A percentile compares a stretch with the other conserved stretches of the same genome.
phyloP scores from a whole-genome alignment of 2,113 vertebrate species.

The Pseudorhombus dupliciocellatus region DNA sequence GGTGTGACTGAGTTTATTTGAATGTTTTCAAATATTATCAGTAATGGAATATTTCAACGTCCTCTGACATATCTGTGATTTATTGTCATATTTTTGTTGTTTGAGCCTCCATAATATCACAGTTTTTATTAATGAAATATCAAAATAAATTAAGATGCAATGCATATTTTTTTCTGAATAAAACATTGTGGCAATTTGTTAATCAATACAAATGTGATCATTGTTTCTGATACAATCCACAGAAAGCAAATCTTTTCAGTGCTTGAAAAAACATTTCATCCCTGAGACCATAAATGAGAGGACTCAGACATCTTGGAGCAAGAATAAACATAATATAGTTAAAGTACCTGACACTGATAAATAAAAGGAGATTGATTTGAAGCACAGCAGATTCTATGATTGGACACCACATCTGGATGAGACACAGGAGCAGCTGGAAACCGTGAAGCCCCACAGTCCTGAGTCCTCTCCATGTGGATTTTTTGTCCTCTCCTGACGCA shows the following conservation, averaged over 20 bases:
- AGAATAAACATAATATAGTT: conserved; percentile 46
- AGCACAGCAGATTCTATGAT: conserved; percentile 47
- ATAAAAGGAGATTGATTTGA: not conserved
- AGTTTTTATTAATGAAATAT: not conserved
- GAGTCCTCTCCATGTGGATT: conserved; percentile 58
- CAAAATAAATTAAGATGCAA: not conserved
- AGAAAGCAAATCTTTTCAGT: conserved; percentile 22
- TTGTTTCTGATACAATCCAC: not conserved
- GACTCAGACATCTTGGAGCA: conserved; percentile 51
- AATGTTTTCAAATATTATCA: too few relatives aligned
- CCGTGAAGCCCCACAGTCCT: conserved; percentile 69
- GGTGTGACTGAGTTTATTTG: too few relatives aligned
- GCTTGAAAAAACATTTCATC: conserved; percentile 47
- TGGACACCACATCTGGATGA: conserved; percentile 64
- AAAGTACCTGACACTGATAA: conserved; percentile 18
- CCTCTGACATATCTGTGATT: too few relatives aligned
- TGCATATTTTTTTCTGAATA: too few relatives aligned
- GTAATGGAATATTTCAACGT: too few relatives aligned
- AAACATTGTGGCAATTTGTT: not conserved
- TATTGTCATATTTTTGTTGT: too few relatives aligned
- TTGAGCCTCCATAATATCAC: too few relatives aligned
- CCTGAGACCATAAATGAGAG: conserved; percentile 67
- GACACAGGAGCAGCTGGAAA: conserved; percentile 68
- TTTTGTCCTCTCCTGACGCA: conserved; percentile 51
- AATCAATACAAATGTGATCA: not conserved